These are phyloP conservation scores for Drosophila nigrodunni DNA, from an alignment of 1,140 invertebrate species.

Conservation along the genomic window DNA sequence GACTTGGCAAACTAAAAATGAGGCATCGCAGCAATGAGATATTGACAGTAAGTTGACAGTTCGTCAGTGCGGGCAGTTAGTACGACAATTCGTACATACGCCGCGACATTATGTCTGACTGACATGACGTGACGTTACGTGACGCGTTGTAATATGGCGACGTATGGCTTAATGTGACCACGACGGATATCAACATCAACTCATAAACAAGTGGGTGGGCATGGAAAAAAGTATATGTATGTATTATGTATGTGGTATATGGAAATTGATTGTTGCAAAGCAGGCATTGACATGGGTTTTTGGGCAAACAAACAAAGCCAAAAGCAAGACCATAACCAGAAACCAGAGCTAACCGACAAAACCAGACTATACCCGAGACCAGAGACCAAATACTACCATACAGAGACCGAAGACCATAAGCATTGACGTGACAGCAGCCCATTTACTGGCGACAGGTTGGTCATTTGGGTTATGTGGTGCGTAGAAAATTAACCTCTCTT, in stretches of 20 bases:
- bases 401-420: conserved; percentile 9
- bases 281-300: conserved; percentile 46
- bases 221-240: neutral
- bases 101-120: conserved; percentile 57
- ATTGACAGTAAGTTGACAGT: conserved; percentile 78
- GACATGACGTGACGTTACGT: conserved; percentile 54
- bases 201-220: conserved; percentile 21
- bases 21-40: conserved; percentile 34
- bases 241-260: conserved; percentile 42
- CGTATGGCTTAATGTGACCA: conserved; percentile 74
- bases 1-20: conserved; percentile 29
- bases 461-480: conserved; percentile 68
- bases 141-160: conserved; percentile 61
- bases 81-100: conserved; percentile 25
- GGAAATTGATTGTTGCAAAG: conserved; percentile 67
- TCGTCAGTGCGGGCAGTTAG: conserved; percentile 60
- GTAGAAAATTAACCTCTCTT: conserved; percentile 62
- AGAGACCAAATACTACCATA: neutral
- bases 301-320: conserved; percentile 14
- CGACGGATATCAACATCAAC: conserved; percentile 72
- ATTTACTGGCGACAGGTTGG: conserved; percentile 77
- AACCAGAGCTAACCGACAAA: conserved; percentile 9
- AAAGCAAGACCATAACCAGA: conserved; percentile 10
- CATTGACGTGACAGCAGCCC: conserved; percentile 73
- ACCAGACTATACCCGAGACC: conserved; percentile 27